These are phyloP conservation scores for Actinemys pallida DNA, from an alignment of 2,113 vertebrate species.

Conservation along the genomic window DNA sequence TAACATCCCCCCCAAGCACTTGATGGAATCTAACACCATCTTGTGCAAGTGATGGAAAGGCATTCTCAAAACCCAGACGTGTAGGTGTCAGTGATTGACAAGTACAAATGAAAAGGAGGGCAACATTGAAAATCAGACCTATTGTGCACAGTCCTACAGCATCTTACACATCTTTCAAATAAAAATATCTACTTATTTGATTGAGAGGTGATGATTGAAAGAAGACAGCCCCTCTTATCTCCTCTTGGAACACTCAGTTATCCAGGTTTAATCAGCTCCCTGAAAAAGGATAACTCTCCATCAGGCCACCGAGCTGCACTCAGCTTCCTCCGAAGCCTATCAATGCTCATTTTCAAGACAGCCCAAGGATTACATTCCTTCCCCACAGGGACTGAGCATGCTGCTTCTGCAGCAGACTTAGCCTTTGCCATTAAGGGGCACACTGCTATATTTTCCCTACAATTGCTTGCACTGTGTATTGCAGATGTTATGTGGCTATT, in stretches of 20 bases:
- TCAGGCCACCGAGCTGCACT: not conserved
- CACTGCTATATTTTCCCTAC: not conserved
- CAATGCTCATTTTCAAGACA: not conserved
- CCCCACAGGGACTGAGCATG: fast-evolving
- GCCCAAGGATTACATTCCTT: not conserved
- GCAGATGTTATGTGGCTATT: not conserved
- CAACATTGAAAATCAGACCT: not conserved
- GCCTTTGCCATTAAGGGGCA: fast-evolving
- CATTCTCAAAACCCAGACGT: fast-evolving
- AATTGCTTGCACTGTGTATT: not conserved
- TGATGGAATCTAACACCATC: not conserved
- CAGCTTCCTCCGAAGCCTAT: not conserved
- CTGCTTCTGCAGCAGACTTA: not conserved
- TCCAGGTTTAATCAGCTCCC: not conserved
- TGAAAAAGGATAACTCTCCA: not conserved
- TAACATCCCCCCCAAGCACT: not conserved
- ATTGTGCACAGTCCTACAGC: fast-evolving
- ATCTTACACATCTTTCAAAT: not conserved
- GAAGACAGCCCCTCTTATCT: not conserved
- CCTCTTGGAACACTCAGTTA: fast-evolving
- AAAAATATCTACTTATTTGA: not conserved
- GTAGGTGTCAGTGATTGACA: not conserved
- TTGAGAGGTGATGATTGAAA: not conserved
- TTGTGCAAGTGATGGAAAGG: fast-evolving
- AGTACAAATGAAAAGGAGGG: fast-evolving